Percentiles rank a stretch among this genome's conserved stretches.
phyloP scores from a whole-genome alignment of 37 sponge, comb jelly and placozoan genomes.

The Bolinopsis microptera region DNA sequence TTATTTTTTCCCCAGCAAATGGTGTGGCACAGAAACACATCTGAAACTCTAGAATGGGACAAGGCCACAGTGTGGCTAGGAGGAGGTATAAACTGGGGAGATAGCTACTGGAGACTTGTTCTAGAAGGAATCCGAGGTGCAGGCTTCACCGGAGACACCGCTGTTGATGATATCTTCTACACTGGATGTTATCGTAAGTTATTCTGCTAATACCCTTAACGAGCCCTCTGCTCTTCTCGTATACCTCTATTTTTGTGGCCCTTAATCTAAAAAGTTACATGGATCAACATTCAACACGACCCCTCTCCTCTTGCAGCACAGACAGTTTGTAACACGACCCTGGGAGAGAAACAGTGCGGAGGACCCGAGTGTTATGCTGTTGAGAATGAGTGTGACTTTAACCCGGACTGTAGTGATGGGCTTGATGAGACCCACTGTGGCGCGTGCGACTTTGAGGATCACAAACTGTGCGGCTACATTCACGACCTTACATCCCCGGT shows the following conservation, averaged over 20 bases:
- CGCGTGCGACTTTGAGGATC: slow-evolving; percentile 40
- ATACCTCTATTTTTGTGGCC: too few relatives aligned
- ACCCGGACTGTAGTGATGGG: not conserved
- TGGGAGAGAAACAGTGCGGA: not conserved
- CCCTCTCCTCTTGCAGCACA: not conserved
- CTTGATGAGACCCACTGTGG: not conserved
- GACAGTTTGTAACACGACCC: slow-evolving; percentile 37
- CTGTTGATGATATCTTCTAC: slow-evolving; percentile 70
- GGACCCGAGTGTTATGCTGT: slow-evolving; percentile 1
- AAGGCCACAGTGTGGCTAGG: slow-evolving; percentile 44
- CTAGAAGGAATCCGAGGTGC: slow-evolving; percentile 66
- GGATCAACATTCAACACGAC: too few relatives aligned
- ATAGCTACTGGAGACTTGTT: slow-evolving; percentile 29
- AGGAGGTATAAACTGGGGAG: not conserved
- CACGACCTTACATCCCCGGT: not conserved
- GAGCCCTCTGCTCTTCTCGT: too few relatives aligned
- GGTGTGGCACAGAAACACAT: slow-evolving; percentile 53
- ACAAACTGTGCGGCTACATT: not conserved
- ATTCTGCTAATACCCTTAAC: too few relatives aligned
- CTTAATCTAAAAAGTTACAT: too few relatives aligned
- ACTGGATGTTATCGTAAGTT: slow-evolving; percentile 53
- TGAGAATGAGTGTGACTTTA: slow-evolving; percentile 5
- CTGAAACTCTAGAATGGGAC: slow-evolving; percentile 46
- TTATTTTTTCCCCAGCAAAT: not conserved
- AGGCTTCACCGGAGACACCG: slow-evolving; percentile 66